Percentiles rank a stretch among this genome's conserved stretches.
These are phyloP conservation scores for Heptranchias perlo DNA, from an alignment of 2,113 vertebrate species.

Conservation along the genomic window DNA sequence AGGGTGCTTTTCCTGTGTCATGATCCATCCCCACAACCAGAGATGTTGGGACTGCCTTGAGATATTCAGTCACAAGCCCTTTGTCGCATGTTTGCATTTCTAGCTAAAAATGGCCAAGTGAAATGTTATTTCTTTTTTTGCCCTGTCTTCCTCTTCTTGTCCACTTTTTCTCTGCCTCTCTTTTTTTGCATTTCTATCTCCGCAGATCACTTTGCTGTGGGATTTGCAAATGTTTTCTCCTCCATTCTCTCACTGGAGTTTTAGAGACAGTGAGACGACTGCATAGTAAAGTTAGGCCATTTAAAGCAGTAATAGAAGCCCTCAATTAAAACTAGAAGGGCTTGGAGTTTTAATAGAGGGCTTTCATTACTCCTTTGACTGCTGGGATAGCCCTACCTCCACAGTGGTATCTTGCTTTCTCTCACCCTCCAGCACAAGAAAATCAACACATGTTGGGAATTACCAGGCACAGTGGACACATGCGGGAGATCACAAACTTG, in stretches of 20 bases:
- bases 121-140: not conserved
- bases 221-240: not conserved
- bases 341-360: not conserved
- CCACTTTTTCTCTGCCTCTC: not conserved
- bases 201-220: not conserved
- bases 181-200: not conserved
- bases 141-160: not conserved
- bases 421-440: not conserved
- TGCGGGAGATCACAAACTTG: not conserved
- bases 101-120: not conserved
- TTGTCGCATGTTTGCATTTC: not conserved
- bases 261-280: not conserved
- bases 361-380: not conserved
- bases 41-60: not conserved
- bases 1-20: not conserved
- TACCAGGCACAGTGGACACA: not conserved
- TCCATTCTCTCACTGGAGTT: not conserved
- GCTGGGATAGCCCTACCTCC: not conserved
- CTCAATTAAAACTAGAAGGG: not conserved
- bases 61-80: not conserved
- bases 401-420: not conserved
- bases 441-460: not conserved
- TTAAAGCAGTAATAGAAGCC: not conserved
- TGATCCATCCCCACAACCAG: not conserved
- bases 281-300: not conserved